These are phyloP conservation scores for Galemys pyrenaicus DNA, from an alignment of 2,113 vertebrate species.

Conservation along the genomic window DNA sequence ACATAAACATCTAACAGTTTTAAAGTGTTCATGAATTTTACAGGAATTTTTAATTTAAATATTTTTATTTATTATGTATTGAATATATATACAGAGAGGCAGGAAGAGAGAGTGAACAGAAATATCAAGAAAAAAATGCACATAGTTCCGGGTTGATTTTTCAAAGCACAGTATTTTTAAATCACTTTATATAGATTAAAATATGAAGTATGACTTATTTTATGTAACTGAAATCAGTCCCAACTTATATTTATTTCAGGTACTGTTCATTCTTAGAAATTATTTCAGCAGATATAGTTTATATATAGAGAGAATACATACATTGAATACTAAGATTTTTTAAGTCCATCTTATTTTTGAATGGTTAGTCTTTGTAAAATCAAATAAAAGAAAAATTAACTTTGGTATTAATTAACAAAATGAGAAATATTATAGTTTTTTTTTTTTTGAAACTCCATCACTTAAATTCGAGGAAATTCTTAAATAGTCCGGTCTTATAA, in stretches of 20 bases:
- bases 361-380: background rate
- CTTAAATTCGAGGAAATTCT: background rate
- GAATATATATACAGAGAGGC: background rate
- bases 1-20: background rate
- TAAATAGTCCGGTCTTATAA: background rate
- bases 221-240: background rate
- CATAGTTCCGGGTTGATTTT: background rate
- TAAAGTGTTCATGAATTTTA: background rate
- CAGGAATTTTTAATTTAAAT: background rate
- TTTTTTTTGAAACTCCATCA: background rate
- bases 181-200: background rate
- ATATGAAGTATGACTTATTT: constrained; percentile 1
- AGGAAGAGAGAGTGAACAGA: background rate
- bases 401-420: background rate
- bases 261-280: constrained; percentile 35
- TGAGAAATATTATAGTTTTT: background rate
- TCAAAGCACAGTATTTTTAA: background rate
- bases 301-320: background rate
- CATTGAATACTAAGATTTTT: constrained; percentile 32
- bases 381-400: background rate
- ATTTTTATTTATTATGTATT: background rate
- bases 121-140: background rate
- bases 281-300: background rate
- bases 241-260: constrained; percentile 26
- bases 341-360: constrained; percentile 33